These are phyloP conservation scores for Nipponia nippon DNA, from an alignment of 2,113 vertebrate genomes.

Conservation along the genomic window DNA sequence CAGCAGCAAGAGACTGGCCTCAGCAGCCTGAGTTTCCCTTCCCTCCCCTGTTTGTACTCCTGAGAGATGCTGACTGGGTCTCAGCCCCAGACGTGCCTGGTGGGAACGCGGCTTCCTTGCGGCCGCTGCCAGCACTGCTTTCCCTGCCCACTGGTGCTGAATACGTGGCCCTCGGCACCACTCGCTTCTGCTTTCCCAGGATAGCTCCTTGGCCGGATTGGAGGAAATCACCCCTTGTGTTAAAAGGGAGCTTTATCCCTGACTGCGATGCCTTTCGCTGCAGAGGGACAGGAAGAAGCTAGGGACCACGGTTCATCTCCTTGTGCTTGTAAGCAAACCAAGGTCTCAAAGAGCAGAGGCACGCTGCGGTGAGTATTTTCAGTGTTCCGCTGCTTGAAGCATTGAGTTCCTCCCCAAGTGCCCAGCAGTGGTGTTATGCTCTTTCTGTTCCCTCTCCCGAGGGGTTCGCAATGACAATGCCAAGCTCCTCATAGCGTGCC, in stretches of 20 bases:
- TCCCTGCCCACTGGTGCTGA: conserved; percentile 4
- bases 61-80: fast-evolving
- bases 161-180: neutral
- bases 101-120: fast-evolving
- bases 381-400: neutral
- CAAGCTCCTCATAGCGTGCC: neutral
- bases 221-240: fast-evolving
- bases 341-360: neutral
- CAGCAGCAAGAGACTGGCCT: neutral
- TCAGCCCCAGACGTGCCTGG: fast-evolving
- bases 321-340: neutral
- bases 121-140: neutral
- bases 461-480: neutral
- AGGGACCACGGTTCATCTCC: fast-evolving
- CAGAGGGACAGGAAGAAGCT: neutral
- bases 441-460: neutral
- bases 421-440: neutral
- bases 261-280: fast-evolving
- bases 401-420: neutral
- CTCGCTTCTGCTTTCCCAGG: neutral
- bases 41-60: too few species aligned
- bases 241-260: neutral
- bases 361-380: fast-evolving
- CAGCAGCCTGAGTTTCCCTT: neutral
- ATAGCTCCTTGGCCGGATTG: neutral